phyloP scores from a whole-genome alignment of 53 echinoderm and acorn worm species.

The Astropecten irregularis region DNA sequence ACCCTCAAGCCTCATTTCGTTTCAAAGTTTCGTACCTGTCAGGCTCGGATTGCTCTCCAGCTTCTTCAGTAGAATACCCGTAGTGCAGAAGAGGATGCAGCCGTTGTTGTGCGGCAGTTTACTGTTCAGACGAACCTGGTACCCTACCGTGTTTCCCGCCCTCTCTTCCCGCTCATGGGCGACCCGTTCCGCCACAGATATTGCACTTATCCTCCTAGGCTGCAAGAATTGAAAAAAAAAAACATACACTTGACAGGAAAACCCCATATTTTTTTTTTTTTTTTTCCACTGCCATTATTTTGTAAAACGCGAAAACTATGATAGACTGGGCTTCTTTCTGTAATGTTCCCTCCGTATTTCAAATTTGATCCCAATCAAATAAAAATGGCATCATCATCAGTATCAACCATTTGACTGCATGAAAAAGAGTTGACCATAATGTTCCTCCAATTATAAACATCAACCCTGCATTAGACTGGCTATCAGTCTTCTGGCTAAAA shows the following conservation, averaged over 20 bases:
- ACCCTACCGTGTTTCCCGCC: constrained; percentile 73
- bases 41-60: constrained; percentile 78
- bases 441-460: too few species aligned
- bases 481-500: too few species aligned
- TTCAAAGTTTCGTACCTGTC: constrained; percentile 67
- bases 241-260: neutral
- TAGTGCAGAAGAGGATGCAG: constrained; percentile 83
- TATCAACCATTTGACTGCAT: too few species aligned
- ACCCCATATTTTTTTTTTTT: too few species aligned
- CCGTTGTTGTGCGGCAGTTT: constrained; percentile 73
- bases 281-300: neutral
- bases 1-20: too few species aligned
- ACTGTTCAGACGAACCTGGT: constrained; percentile 79
- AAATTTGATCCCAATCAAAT: too few species aligned
- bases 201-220: constrained; percentile 88
- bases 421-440: too few species aligned
- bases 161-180: constrained; percentile 73
- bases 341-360: too few species aligned
- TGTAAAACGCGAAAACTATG: neutral
- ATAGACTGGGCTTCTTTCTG: too few species aligned
- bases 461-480: too few species aligned
- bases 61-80: constrained; percentile 90
- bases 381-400: too few species aligned
- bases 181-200: constrained; percentile 78
- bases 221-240: constrained; percentile 6